A percentile compares a stretch with the other conserved stretches of the same genome.
Evolutionary conservation across 2,888 invertebrate species (phyloP).

Genomic region (Nemotelus pantherinus): DNA sequence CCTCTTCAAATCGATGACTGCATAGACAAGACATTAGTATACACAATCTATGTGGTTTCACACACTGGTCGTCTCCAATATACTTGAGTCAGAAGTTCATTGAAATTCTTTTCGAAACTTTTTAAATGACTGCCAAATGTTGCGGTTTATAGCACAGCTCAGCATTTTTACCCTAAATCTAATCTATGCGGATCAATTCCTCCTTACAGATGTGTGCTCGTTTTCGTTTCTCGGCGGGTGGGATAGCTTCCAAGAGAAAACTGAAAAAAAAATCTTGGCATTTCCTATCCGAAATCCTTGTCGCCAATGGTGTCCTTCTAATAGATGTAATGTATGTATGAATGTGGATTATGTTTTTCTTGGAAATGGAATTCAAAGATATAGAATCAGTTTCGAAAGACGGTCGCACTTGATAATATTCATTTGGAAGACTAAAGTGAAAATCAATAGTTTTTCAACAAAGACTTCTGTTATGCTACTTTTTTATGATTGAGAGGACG

Average conservation of each 20-base stretch:
- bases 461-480: neutral
- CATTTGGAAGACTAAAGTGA: neutral
- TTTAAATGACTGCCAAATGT: conserved; percentile 41
- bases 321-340: conserved; percentile 17
- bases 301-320: conserved; percentile 20
- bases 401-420: neutral
- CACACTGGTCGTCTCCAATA: neutral
- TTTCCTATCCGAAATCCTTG: conserved; percentile 16
- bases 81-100: conserved; percentile 9
- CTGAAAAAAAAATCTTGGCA: conserved; percentile 8
- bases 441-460: neutral
- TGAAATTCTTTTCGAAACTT: conserved; percentile 42
- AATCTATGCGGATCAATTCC: conserved; percentile 40
- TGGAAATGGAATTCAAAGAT: conserved; percentile 26
- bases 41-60: too few relatives aligned
- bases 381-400: conserved; percentile 13
- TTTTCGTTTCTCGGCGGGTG: neutral
- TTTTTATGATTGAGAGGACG: neutral
- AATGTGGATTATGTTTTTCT: conserved; percentile 11
- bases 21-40: too few relatives aligned
- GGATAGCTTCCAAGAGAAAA: conserved; percentile 6
- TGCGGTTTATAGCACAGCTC: conserved; percentile 42
- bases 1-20: too few relatives aligned
- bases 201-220: conserved; percentile 13
- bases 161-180: conserved; percentile 27